Evolutionary conservation across 2,113 vertebrate genomes (phyloP).

Genomic region (Archocentrus centrarchus): DNA sequence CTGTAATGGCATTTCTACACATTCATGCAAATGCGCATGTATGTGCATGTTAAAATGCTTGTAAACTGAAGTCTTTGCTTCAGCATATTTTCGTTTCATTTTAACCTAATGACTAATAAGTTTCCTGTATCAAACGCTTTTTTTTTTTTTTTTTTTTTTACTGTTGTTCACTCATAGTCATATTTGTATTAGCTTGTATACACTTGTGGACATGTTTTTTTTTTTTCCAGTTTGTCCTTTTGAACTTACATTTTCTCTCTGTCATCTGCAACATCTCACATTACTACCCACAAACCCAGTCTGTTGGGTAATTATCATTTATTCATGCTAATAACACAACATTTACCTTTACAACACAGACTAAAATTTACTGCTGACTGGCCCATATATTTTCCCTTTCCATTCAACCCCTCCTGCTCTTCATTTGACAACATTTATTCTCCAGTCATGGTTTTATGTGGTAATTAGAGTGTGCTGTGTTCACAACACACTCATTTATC

Average conservation of each 20-base stretch:
- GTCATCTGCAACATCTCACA: slow-evolving; percentile 21
- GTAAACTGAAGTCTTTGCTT: background rate
- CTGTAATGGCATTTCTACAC: slow-evolving; percentile 17
- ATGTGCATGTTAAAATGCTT: background rate
- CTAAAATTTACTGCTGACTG: background rate
- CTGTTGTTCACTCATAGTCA: background rate
- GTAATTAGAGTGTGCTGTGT: slow-evolving; percentile 18
- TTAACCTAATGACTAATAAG: background rate
- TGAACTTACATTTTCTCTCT: background rate
- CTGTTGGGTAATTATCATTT: slow-evolving; percentile 34
- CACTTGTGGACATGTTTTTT: background rate
- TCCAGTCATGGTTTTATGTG: slow-evolving; percentile 10
- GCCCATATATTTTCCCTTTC: slow-evolving; percentile 14
- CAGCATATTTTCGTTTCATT: slow-evolving; percentile 1
- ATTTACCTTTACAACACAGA: slow-evolving; percentile 23
- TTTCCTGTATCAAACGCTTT: background rate
- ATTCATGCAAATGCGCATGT: background rate
- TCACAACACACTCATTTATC: background rate
- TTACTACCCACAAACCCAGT: slow-evolving; percentile 5
- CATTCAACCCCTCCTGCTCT: background rate
- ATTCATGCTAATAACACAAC: slow-evolving; percentile 43
- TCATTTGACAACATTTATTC: slow-evolving; percentile 15
- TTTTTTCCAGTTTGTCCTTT: background rate
- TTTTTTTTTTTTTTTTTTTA: background rate
- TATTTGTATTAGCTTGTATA: background rate